Base-by-base conservation (phyloP, 2,888 invertebrate species). In the Metopia argyrocephala region DNA sequence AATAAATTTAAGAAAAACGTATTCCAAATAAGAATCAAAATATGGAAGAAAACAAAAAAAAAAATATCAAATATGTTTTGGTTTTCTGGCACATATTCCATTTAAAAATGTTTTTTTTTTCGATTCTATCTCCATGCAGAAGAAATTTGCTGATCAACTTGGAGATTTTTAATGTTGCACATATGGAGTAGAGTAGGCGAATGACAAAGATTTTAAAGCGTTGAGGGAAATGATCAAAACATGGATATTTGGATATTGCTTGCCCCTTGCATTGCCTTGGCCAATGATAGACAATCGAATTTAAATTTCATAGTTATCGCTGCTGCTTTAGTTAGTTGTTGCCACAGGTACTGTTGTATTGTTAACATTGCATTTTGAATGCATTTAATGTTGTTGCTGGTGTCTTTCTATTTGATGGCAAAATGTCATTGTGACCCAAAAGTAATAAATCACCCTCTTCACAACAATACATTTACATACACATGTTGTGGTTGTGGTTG, bases 371-470 rank as follows among this genome's bases (percentile, higher is more conserved):
- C 38, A 28, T 21, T 45, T 9, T 31, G 28, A n/a, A 71, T 71
- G 62, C 12, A 64, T 21, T 61, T 45, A 4, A n/a, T 6, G 57
- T 54, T 52, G 15, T 65, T 38, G 38, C 38, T 3, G 15, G 12
- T 38, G 38, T 66, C 54, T 61, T 59, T 57, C 12, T 3, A 57
- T 74, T 81, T 78, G 78, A 76, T 78, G 76, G 27, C 74, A 78
- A 81, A 71, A 78, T 81, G 81, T 81, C 81, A 78, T 66, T 75
- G 78, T 75, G 65, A 66, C 15, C 52, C 21, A 69, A 54, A 69
- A 66, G 74, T 70, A 81, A 81, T 78, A 81, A 81, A 81, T 81
- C 81, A 81, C 74, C 31, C 15, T 78, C 65, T 62, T 65, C 54
- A 62, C 38, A 38, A 38, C 3, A 12, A 38, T 9, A 9, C 9